Conservation (phyloP, 2,797 vertebrate species). For the Sebastes vulpes region DNA sequence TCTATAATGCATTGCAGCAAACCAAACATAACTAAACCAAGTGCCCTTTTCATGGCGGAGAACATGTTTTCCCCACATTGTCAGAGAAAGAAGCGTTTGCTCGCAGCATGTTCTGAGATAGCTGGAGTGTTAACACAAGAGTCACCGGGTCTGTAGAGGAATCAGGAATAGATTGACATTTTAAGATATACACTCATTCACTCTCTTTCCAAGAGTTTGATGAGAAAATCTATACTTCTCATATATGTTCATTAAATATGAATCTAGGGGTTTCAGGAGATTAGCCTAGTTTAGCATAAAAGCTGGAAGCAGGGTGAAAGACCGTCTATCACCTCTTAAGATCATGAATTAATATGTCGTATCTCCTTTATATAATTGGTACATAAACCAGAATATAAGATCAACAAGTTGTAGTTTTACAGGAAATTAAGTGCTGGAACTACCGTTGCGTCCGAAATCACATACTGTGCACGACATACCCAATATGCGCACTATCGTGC, state of each 20-base stretch:
- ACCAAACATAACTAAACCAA: conserved; percentile 34
- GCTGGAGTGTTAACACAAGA: conserved; percentile 25
- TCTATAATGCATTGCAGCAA: conserved; percentile 9
- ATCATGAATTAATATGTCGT: neutral
- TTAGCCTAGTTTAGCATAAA: neutral
- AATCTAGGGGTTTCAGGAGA: neutral
- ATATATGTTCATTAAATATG: neutral
- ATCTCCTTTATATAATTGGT: neutral
- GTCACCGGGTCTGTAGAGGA: conserved; percentile 25
- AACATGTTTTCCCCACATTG: conserved; percentile 22
- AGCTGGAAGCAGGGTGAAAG: neutral
- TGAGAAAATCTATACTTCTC: neutral
- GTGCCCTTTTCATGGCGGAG: conserved; percentile 22
- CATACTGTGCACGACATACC: no score
- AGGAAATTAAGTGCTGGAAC: no score
- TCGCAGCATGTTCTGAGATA: conserved; percentile 9
- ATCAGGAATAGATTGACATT: conserved; percentile 13
- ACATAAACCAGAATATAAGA: neutral
- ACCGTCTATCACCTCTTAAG: neutral
- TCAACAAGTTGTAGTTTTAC: neutral
- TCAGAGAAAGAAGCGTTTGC: conserved; percentile 9
- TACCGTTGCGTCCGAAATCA: no score
- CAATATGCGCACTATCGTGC: no score
- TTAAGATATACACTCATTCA: neutral
- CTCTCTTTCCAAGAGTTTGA: neutral